Base-by-base conservation (phyloP, 2,797 vertebrate genomes). In the Crypturellus tataupa region DNA sequence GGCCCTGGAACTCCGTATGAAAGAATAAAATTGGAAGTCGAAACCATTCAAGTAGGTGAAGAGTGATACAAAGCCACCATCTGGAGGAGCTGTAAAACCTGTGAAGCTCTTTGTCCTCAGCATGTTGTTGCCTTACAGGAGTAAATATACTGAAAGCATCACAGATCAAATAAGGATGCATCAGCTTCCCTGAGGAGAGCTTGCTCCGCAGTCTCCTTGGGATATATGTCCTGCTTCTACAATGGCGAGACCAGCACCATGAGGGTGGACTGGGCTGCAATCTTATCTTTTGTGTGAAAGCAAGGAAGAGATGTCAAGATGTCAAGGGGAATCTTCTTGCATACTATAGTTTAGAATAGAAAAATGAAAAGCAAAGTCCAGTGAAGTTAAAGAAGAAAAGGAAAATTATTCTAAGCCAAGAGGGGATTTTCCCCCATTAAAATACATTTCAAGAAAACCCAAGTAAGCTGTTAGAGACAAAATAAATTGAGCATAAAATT, bases 141-240 rank as follows among this genome's bases (percentile, higher is more conserved):
- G 58, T 60, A 75, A 81, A 40, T 33, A 49, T 55, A n/a, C 44
- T 64, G 47, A 46, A 27, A 75, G 25, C 21, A 24, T 37, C 39
- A 10, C 9, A 2, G 8, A 25, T 10, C 0, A 1, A 24, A 10
- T 35, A 21, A 51, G 12, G 62, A n/a, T 42, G 7, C 33, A 58
- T 37, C 63, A 70, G 68, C 53, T 68, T 80, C 44, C 56, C 49
- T 27, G 42, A 46, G 39, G 35, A n/a, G 37, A 63, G 55, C 55
- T 83, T 12, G 3, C 15, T 63, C 55, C 25, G 31, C 55, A 5
- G 19, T 79, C 42, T 67, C 42, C n/a, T 19, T 0, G 0, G 9
- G 86, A 31, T 9, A 13, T 15, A 65, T 58, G 17, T 24, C 84
- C 17, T 2, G 4, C 33, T 67, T 67, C 39, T 67, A 31, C 10